Percentiles rank a stretch among this genome's conserved stretches.
phyloP scores from a whole-genome alignment of 2,797 vertebrate genomes.

The Otolemur crassicaudatus region DNA sequence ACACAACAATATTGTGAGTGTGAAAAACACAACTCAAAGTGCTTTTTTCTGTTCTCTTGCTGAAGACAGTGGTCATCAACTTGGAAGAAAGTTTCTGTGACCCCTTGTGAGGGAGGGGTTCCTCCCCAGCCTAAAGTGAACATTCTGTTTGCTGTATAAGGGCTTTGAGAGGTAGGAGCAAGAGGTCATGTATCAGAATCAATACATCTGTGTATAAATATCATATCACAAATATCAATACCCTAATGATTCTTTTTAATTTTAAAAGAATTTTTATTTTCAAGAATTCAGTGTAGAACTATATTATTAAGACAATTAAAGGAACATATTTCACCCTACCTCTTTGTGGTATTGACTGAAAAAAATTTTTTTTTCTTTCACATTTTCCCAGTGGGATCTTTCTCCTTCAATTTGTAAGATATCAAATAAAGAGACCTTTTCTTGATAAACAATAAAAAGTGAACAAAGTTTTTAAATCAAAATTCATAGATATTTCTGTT shows the following conservation, averaged over 20 bases:
- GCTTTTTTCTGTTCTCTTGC: too few relatives aligned
- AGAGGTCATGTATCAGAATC: too few relatives aligned
- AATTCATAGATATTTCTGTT: not conserved
- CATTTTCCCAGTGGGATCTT: not conserved
- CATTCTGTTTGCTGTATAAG: too few relatives aligned
- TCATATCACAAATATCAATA: not conserved
- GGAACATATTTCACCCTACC: not conserved
- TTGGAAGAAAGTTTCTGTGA: too few relatives aligned
- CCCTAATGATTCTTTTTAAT: not conserved
- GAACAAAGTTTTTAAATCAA: not conserved
- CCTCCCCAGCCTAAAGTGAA: too few relatives aligned
- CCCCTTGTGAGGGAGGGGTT: too few relatives aligned
- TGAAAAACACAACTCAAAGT: too few relatives aligned
- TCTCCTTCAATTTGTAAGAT: not conserved
- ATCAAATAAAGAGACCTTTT: not conserved
- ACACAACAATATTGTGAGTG: too few relatives aligned
- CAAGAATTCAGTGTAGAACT: not conserved
- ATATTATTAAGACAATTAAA: not conserved
- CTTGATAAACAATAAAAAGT: not conserved
- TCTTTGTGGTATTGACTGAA: not conserved
- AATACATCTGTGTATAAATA: too few relatives aligned
- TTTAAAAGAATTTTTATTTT: not conserved
- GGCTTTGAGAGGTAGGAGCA: too few relatives aligned
- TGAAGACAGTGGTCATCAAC: too few relatives aligned
- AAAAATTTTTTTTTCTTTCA: not conserved